Evolutionary conservation across 2,113 vertebrate genomes (phyloP).

Genomic region (Charina bottae): DNA sequence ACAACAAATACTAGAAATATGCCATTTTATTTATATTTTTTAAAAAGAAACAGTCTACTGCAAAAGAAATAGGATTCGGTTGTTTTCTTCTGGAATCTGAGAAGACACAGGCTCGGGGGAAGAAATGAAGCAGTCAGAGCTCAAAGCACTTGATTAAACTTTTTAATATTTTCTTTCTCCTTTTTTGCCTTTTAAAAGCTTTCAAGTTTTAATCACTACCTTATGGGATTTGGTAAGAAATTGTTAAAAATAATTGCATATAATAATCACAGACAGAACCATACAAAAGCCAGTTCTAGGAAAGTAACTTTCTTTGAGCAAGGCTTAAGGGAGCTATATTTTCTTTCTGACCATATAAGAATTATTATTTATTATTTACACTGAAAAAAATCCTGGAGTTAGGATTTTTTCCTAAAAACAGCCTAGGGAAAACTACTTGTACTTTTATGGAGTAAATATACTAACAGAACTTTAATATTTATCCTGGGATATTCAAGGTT

Average conservation of each 20-base stretch:
- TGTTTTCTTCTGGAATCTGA: constrained; percentile 40
- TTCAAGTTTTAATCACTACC: constrained; percentile 67
- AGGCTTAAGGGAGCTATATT: constrained; percentile 40
- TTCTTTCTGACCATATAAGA: constrained; percentile 39
- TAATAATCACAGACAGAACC: constrained; percentile 50
- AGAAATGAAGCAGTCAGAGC: constrained; percentile 20
- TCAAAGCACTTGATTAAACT: constrained; percentile 59
- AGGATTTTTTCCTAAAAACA: constrained; percentile 22
- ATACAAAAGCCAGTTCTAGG: constrained; percentile 39
- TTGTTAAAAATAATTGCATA: constrained; percentile 50
- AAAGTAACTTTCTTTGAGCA: constrained; percentile 47
- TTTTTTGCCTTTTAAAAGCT: constrained; percentile 59
- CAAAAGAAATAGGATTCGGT: constrained; percentile 29
- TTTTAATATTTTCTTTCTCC: constrained; percentile 47
- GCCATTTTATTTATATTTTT: constrained; percentile 27
- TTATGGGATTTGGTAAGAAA: constrained; percentile 62
- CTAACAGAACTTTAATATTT: constrained; percentile 18
- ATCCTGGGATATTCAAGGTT: neutral
- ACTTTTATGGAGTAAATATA: neutral
- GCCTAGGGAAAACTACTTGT: neutral
- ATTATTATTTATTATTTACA: constrained; percentile 49
- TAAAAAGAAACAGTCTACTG: constrained; percentile 36
- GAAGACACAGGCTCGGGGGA: constrained; percentile 48
- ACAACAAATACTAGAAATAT: constrained; percentile 15
- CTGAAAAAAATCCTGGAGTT: constrained; percentile 21